phyloP scores from a whole-genome alignment of 1,140 invertebrate genomes.

The Theocolax elegans region DNA sequence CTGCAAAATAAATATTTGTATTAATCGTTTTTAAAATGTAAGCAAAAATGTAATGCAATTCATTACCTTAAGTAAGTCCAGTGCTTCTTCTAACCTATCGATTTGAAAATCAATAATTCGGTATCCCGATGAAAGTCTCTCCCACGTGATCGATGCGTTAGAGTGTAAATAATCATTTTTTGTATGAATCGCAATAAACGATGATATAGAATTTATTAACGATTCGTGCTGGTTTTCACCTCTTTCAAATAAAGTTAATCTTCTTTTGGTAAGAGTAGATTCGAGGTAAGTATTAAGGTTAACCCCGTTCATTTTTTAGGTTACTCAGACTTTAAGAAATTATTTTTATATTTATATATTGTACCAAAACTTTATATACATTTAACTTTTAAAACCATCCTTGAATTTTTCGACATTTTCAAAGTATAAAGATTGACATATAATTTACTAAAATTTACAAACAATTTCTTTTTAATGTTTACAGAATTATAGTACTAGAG shows the following conservation, averaged over 20 bases:
- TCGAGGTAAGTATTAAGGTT: too few relatives aligned
- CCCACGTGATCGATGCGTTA: slow-evolving; percentile 39
- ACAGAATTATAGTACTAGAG: too few relatives aligned
- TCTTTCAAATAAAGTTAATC: slow-evolving; percentile 1
- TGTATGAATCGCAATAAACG: background rate
- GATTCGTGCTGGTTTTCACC: background rate
- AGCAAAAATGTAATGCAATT: background rate
- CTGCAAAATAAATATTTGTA: background rate
- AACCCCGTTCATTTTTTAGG: too few relatives aligned
- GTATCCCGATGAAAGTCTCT: slow-evolving; percentile 43
- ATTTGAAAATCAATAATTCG: slow-evolving; percentile 41
- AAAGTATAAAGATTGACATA: too few relatives aligned
- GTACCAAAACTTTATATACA: too few relatives aligned
- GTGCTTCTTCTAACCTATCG: slow-evolving; percentile 34
- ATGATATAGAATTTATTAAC: background rate
- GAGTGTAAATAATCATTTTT: background rate
- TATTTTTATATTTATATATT: too few relatives aligned
- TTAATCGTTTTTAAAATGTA: background rate
- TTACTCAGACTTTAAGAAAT: too few relatives aligned
- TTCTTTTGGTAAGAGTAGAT: background rate
- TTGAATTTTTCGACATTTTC: too few relatives aligned
- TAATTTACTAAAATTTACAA: too few relatives aligned
- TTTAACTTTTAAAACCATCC: too few relatives aligned
- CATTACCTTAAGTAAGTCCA: slow-evolving; percentile 44
- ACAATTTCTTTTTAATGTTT: too few relatives aligned